Evolutionary conservation across 1,140 invertebrate species (phyloP), one percentile per base, ranked within the genome.

Genomic region (Apis florea): DNA sequence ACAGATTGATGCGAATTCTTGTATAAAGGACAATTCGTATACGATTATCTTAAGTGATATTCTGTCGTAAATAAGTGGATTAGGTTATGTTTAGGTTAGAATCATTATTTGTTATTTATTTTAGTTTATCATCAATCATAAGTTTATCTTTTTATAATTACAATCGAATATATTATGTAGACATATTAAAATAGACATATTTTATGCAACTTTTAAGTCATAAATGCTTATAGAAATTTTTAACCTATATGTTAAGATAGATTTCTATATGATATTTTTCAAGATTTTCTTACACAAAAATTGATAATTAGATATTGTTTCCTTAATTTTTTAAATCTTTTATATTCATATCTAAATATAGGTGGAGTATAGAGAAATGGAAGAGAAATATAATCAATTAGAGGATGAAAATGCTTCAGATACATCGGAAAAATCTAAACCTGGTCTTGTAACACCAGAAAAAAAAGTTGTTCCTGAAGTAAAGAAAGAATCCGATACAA

Each of bases 331-430:
- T 24, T 85, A 1, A 66, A 47, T 17, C 70, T 68, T 19, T 61
- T 54, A 40, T 76, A 12, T 79, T 51, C 91, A 90, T 90, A 92
- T 92, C 91, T 93, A 81, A 92, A 91, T 92, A 86, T 83, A 96
- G 96, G 94, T 96, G 82, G 96, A 96, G 88, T 95, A 95, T 83
- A 94, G 95, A 84, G 96, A 96, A 91, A 93, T 96, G 88, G 96
- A 96, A 87, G 96, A 96, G 79, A 96, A 96, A 89, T 94, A 95
- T 79, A 96, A 95, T 91, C 92, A 93, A 88, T 79, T 91, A 9
- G 95, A 96, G 77, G 96, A 96, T 87, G 95, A 96, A 89, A 95
- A 95, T 86, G 93, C 94, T 72, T 95, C 95, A 5, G 95, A 96
- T 87, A 94, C 94, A 61, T 95, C 95, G n/a, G 95, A 96, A 63